Evolutionary conservation across 2,113 vertebrate species (phyloP), one percentile per base, ranked within the genome.

Genomic region (Cettia cetti): DNA sequence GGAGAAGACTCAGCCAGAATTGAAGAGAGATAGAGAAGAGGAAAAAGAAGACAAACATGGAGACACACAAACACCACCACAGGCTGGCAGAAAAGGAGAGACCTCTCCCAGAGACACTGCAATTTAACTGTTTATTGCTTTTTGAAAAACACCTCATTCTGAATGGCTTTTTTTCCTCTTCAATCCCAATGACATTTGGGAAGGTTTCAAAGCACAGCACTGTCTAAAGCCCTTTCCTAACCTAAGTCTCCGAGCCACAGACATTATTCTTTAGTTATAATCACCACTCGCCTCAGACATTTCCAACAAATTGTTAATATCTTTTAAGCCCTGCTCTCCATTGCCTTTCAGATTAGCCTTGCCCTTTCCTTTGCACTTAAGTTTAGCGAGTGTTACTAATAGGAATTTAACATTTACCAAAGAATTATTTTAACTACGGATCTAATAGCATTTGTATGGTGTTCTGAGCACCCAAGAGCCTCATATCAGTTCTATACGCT

Each of bases 331-430:
- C 64, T 79, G 82, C 82, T 97, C 45, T 92, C 80, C 59, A 3
- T 80, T 95, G 92, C 92, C 91, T 97, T 95, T 96, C 92, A 95
- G 92, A 96, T 97, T 96, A 96, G 92, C 75, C 86, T 95, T 96
- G 94, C 96, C 94, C 91, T 97, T 97, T 97, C 94, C 85, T 79
- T 94, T 96, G 88, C 94, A 95, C 94, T 97, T 93, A 97, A 97
- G 96, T 96, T 95, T 97, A 96, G 85, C 92, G 91, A 97, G 96
- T 97, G 96, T 97, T 95, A 97, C 97, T 97, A 97, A 97, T 93
- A 97, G 94, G 97, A 97, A 97, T 95, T 97, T 97, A 97, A 97
- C 97, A 97, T 97, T 97, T 97, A 97, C 97, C 81, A 49, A 97
- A 97, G 92, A 97, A 96, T 97, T 97, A 97, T 92, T 97, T 92